Evolutionary conservation across 1,140 invertebrate genomes (phyloP).

Genomic region (Aphelenchoides avenae): DNA sequence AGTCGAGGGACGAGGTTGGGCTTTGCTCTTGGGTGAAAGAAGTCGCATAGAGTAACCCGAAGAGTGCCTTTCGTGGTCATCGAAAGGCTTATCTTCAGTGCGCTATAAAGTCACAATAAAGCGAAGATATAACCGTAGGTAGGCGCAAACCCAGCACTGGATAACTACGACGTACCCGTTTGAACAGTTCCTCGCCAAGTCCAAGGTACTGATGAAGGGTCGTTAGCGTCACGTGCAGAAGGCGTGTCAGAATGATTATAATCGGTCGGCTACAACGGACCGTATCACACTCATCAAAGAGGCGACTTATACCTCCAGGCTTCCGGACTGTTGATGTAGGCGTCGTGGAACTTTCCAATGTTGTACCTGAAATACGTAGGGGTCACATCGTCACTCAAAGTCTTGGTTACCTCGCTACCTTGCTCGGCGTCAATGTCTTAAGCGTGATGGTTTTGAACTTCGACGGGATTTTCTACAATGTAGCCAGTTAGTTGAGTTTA

Average conservation of each 20-base stretch:
- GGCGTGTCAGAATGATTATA: slow-evolving; percentile 93
- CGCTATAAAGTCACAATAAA: slow-evolving; percentile 23
- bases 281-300: too few species aligned
- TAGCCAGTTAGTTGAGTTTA: slow-evolving; percentile 25
- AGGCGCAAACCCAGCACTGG: too few species aligned
- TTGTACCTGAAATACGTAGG: too few species aligned
- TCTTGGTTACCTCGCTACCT: slow-evolving; percentile 80
- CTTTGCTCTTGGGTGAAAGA: neutral
- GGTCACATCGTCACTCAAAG: too few species aligned
- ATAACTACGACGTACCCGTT: slow-evolving; percentile 60
- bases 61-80: slow-evolving; percentile 20
- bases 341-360: slow-evolving; percentile 61
- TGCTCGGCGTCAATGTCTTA: too few species aligned
- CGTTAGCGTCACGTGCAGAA: slow-evolving; percentile 94
- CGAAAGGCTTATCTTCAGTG: slow-evolving; percentile 31
- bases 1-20: too few species aligned
- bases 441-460: slow-evolving; percentile 96
- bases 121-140: too few species aligned
- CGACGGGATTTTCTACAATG: slow-evolving; percentile 78
- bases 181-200: slow-evolving; percentile 81
- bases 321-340: slow-evolving; percentile 78
- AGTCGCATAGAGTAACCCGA: slow-evolving; percentile 38
- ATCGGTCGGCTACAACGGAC: too few species aligned
- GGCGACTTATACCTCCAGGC: too few species aligned
- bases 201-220: slow-evolving; percentile 93